Evolutionary conservation across 1,140 invertebrate genomes (phyloP).

Genomic region (Cotesia glomerata): DNA sequence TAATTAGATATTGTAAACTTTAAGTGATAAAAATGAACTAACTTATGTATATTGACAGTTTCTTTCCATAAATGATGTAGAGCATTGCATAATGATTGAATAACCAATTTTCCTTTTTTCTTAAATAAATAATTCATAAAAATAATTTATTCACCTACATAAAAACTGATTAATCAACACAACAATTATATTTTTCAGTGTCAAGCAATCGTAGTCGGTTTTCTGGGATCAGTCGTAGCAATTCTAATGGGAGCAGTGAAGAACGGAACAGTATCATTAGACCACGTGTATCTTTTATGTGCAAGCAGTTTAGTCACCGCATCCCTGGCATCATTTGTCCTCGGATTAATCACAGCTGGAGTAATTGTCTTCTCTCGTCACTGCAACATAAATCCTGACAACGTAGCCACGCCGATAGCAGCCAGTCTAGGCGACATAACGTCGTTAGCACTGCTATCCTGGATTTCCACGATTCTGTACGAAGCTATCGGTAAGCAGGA

Average conservation of each 20-base stretch:
- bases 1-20: no score
- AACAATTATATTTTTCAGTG: slow-evolving; percentile 64
- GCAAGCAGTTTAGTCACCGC: slow-evolving; percentile 83
- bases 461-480: slow-evolving; percentile 71
- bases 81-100: no score
- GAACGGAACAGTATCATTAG: slow-evolving; percentile 73
- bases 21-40: no score
- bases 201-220: slow-evolving; percentile 87
- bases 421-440: slow-evolving; percentile 86
- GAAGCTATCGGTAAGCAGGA: slow-evolving; percentile 67
- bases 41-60: no score
- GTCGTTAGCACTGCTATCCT: slow-evolving; percentile 76
- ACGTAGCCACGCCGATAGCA: slow-evolving; percentile 89
- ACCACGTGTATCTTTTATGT: slow-evolving; percentile 79
- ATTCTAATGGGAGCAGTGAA: slow-evolving; percentile 82
- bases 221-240: slow-evolving; percentile 81
- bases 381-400: slow-evolving; percentile 86
- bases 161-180: neutral
- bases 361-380: slow-evolving; percentile 73
- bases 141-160: no score
- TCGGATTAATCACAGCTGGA: slow-evolving; percentile 75
- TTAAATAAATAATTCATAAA: no score
- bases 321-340: slow-evolving; percentile 74
- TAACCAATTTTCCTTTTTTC: no score
- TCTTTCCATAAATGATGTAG: no score